Percentiles rank a stretch among this genome's conserved stretches.
Conservation (phyloP, 2,113 vertebrate species). For the Eupsittula cactorum region DNA sequence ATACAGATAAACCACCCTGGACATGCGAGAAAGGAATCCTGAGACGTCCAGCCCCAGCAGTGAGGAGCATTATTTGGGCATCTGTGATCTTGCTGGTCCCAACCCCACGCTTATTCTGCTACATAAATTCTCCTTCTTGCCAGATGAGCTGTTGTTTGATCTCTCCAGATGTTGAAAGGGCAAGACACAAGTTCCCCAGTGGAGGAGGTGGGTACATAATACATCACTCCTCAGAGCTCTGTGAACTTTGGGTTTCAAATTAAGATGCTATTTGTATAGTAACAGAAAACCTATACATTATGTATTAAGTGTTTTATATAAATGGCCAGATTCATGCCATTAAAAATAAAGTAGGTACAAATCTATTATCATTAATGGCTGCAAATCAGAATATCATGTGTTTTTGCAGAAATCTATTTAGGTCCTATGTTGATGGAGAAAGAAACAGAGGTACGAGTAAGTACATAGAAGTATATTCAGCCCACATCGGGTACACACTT, state of each 20-base stretch:
- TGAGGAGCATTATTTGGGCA: background rate
- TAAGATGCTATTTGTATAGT: background rate
- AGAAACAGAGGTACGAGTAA: background rate
- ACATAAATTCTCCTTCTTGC: background rate
- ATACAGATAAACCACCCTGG: background rate
- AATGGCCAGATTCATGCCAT: background rate
- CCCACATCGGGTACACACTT: rapidly evolving
- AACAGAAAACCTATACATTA: background rate
- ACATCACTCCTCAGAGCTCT: background rate
- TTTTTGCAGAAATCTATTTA: background rate
- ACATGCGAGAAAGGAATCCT: background rate
- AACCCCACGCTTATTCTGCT: background rate
- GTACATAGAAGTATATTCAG: background rate
- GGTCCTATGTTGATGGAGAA: background rate
- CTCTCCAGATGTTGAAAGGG: constrained; percentile 1
- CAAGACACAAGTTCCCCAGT: background rate
- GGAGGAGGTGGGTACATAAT: background rate
- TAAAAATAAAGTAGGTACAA: background rate
- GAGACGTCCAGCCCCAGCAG: background rate
- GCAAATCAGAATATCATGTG: background rate
- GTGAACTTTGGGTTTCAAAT: background rate
- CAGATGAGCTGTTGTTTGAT: background rate
- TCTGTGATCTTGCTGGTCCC: background rate
- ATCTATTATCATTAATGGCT: background rate
- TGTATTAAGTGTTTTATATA: background rate